Base-by-base conservation (phyloP, 1,140 invertebrate species). In the Oryctes rhinoceros region DNA sequence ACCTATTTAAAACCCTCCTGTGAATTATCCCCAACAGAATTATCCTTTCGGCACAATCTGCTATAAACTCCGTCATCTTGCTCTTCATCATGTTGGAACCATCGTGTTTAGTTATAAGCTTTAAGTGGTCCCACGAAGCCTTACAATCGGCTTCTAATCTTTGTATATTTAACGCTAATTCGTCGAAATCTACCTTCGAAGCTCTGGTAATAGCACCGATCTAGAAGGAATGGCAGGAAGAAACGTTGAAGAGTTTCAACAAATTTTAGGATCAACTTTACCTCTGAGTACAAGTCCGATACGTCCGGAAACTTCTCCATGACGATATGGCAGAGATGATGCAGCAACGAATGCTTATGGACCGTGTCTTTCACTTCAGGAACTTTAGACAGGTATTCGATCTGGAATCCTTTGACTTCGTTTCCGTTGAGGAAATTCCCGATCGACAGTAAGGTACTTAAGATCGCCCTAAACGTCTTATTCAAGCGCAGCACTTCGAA, bases 361-460 rank as follows among this genome's bases (percentile, higher is more conserved):
- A 99, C 96, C 0, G 98, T 99, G 88, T 99, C 98, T 90, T 99
- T 99, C 1, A 99, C 98, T 91, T 99, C 99, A 83, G 98, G 97
- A 83, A 99, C 96, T 92, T 99, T 99, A 67, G 96, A 92, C 83
- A 99, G 90, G 88, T 99, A 99, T 85, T 99, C 98, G 83, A 99
- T 93, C 88, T 98, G 96, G 89, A 99, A 99, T 37, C 98, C 99
- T 91, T 98, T 98, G 13, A 96, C 95, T 86, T 97, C 94, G 83
- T 93, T 93, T 80, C 97, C 97, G 89, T 99, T 99, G 39, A 99
- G 91, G 88, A 99, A 99, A 88, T 98, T 99, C 81, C 98, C 98
- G 83, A 99, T 96, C 49, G 96, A 96, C 49, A 99, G 90, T 62
- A 99, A 90, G 24, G 97, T 97, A 76, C 96, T 95, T 47, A 99